Percentiles rank a stretch among this genome's conserved stretches.
These are phyloP conservation scores for Dasyornis broadbenti DNA, from an alignment of 2,113 vertebrate genomes.

Conservation along the genomic window DNA sequence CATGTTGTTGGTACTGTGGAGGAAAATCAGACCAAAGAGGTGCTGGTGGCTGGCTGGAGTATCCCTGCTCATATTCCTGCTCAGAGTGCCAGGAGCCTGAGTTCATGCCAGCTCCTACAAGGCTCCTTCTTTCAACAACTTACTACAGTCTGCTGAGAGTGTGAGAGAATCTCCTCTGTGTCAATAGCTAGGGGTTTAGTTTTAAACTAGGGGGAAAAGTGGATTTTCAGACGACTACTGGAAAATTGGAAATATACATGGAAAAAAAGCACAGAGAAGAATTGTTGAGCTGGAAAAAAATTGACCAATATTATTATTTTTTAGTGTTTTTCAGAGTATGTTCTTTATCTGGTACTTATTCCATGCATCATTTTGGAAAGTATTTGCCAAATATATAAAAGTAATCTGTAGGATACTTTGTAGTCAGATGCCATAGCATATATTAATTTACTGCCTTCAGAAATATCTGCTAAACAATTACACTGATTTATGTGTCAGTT, in stretches of 20 bases:
- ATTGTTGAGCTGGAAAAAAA: not conserved
- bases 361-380: not conserved
- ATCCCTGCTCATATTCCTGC: not conserved
- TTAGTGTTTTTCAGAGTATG: not conserved
- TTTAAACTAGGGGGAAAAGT: not conserved
- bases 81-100: fast-evolving
- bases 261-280: not conserved
- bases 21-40: not conserved
- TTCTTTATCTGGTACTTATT: slow-evolving; percentile 1
- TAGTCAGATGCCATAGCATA: not conserved
- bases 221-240: not conserved
- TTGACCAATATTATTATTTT: not conserved
- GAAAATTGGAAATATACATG: not conserved
- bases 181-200: not conserved
- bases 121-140: not conserved
- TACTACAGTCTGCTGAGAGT: not conserved
- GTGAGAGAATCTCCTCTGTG: not conserved
- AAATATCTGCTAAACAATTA: not conserved
- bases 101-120: not conserved
- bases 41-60: not conserved
- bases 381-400: not conserved
- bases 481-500: not conserved
- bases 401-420: not conserved
- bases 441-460: not conserved
- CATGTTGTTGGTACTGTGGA: not conserved